Evolutionary conservation across 2,113 vertebrate genomes (phyloP), one percentile per base, ranked within the genome.

Genomic region (Corythornis vintsioides): DNA sequence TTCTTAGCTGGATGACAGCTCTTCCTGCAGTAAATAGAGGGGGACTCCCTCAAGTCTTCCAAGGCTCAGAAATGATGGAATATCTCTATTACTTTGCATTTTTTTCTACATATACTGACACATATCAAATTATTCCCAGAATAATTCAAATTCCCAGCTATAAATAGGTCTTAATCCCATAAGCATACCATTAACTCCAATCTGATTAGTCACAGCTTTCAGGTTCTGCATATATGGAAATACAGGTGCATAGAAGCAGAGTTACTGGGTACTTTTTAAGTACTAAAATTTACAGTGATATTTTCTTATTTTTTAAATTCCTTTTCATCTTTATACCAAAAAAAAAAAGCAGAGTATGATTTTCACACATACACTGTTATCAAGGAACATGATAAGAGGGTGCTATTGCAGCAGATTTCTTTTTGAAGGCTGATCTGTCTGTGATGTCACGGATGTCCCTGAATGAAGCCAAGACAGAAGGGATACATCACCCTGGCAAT

Each of bases 401-500:
- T 29, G 67, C 74, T 65, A 57, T 0, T 67, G 56, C 64, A 83
- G 63, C 52, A 74, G 52, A 22, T 45, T 65, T 65, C 48, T 60
- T 88, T 40, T 7, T 9, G 50, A 60, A 87, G 63, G 21, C 67
- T 84, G 69, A 89, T 81, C 35, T 67, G 69, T 48, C 43, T 87
- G 0, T 70, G 72, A 77, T 89, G 89, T 48, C 94, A 48, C 82
- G 93, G 67, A 92, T 83, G 89, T 63, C 96, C 78, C 89, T 80
- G 87, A 70, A 38, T 14, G 5, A 12, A 87, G 82, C 47, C 91
- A 66, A 74, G 71, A 26, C 38, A 80, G n/a, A 72, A 38, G 10
- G 86, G 43, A 73, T 25, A 64, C 18, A 38, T 52, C 10, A 56
- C 4, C 84, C 69, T 83, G 79, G 77, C 45, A 94, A 74, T 15